phyloP scores from a whole-genome alignment of 1,140 invertebrate species.

The Tetramorium simillimum region DNA sequence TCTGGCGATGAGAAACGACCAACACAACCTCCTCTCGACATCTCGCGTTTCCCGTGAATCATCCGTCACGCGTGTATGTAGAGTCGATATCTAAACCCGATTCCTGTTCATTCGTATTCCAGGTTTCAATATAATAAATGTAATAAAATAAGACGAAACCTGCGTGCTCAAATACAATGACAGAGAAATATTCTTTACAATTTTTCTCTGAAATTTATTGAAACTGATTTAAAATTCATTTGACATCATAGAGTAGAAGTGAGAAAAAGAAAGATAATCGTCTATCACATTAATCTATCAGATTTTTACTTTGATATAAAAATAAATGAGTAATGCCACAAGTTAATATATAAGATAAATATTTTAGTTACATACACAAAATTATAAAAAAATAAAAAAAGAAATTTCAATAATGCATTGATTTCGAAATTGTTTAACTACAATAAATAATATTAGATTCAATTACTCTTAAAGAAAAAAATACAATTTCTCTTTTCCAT shows the following conservation, averaged over 20 bases:
- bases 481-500: background rate
- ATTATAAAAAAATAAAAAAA: background rate
- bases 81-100: slow-evolving; percentile 16
- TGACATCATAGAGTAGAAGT: background rate
- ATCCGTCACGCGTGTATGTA: slow-evolving; percentile 33
- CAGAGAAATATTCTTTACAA: background rate
- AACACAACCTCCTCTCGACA: slow-evolving; percentile 51
- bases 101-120: background rate
- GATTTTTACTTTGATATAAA: background rate
- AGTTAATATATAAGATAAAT: background rate
- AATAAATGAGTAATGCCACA: background rate
- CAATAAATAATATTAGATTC: background rate
- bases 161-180: background rate
- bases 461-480: background rate
- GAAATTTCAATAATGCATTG: background rate
- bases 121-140: background rate
- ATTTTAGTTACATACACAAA: background rate
- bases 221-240: background rate
- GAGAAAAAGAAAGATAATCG: background rate
- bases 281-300: background rate
- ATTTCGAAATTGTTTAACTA: too few relatives aligned
- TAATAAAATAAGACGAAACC: background rate
- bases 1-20: slow-evolving; percentile 41
- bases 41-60: slow-evolving; percentile 63
- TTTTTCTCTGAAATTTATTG: background rate